Conservation (phyloP, 1,140 invertebrate genomes). For the Drosophila pseudoananassae region DNA sequence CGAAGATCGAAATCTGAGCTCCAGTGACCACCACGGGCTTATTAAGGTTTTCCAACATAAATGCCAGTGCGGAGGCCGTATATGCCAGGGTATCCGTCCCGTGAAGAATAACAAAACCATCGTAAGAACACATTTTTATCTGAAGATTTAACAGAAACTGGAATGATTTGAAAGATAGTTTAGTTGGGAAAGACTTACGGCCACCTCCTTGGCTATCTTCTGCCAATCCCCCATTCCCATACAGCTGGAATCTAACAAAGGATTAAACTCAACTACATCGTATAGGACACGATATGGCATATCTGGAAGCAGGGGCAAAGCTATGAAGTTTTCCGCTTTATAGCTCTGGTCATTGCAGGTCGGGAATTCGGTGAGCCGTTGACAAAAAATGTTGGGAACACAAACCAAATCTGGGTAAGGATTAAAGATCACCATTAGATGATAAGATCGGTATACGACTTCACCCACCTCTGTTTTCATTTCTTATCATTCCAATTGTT, state of each 20-base stretch:
- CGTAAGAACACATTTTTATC: slow-evolving; percentile 91
- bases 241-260: slow-evolving; percentile 95
- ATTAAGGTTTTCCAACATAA: slow-evolving; percentile 97
- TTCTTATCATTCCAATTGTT: slow-evolving; percentile 94
- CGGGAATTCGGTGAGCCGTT: slow-evolving; percentile 86
- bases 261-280: slow-evolving; percentile 93
- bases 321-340: slow-evolving; percentile 85
- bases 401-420: slow-evolving; percentile 84
- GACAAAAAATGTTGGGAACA: slow-evolving; percentile 85
- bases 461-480: slow-evolving; percentile 87
- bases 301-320: slow-evolving; percentile 86
- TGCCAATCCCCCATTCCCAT: slow-evolving; percentile 96
- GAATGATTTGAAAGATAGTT: background rate
- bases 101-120: slow-evolving; percentile 98
- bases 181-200: slow-evolving; percentile 86
- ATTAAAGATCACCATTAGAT: no score
- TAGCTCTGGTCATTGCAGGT: slow-evolving; percentile 89
- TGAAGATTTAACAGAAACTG: slow-evolving; percentile 68
- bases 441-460: background rate
- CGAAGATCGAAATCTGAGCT: slow-evolving; percentile 94
- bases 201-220: slow-evolving; percentile 93
- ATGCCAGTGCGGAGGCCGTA: slow-evolving; percentile 96
- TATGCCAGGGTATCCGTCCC: slow-evolving; percentile 98
- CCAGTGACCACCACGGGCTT: slow-evolving; percentile 98
- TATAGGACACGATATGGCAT: slow-evolving; percentile 87